Base-by-base conservation (phyloP, 2,113 vertebrate species). In the Menidia beryllina region DNA sequence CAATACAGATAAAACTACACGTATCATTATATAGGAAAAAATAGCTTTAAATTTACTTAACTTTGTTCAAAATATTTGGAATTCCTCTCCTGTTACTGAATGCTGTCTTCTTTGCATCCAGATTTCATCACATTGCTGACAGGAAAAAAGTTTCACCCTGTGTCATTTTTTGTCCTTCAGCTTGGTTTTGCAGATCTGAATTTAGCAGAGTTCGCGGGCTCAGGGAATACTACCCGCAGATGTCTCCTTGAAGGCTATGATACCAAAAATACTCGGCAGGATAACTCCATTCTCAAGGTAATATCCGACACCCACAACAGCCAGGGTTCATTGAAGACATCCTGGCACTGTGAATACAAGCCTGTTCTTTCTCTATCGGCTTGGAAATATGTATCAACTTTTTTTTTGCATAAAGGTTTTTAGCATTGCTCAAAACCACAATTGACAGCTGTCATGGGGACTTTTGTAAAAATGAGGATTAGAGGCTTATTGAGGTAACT, bases 261-360 rank as follows among this genome's bases (percentile, higher is more conserved):
- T 90, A 99, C 96, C 91, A 99, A 98, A 95, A 97, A 99, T 89
- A 98, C 96, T 51, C 94, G 98, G 47, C 97, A 99, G 85, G 98
- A 99, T 81, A 99, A 99, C 84, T 99, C 98, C 81, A 99, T 99
- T 88, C 95, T 99, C 77, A 99, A 99, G 96, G 98, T 99, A 89
- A 90, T 90, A 20, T n/a, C 19, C 8, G 59, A 39, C 24, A 26
- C 30, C 43, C 7, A 3, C 63, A 34, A 13, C 49, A 3, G 43
- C 20, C 12, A 23, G 17, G 60, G 25, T 51, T 45, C 41, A 57
- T 15, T 11, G 5, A 41, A 41, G 26, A 12, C 25, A 23, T 12
- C 23, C 2, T 14, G 6, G 12, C 65, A 24, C 58, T 59, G 36
- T 68, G 41, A 68, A 38, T 67, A 61, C 20, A 72, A 57, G 17